Base-by-base conservation (phyloP, 2,113 vertebrate species). In the Centrocercus urophasianus region DNA sequence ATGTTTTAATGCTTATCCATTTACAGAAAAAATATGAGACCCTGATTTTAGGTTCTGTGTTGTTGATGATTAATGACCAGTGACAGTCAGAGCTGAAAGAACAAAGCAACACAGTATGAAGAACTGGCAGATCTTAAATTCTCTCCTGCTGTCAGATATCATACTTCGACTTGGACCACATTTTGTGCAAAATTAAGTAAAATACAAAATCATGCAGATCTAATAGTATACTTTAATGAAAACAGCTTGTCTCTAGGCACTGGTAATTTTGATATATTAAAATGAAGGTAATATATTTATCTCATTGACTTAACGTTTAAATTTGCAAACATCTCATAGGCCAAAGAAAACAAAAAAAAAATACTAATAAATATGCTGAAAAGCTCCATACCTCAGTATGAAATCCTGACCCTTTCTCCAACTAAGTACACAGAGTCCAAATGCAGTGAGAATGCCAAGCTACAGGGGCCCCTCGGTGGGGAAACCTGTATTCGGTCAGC, bases 331-430 rank as follows among this genome's bases (percentile, higher is more conserved):
- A 11, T 50, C 67, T 38, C 75, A 21, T 14, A 80, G 56, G 87
- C 87, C 93, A 95, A 93, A 91, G 91, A 84, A 94, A 89, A 85
- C 75, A 89, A 74, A 89, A 88, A 75, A 78, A 78, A 6, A 10
- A 38, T 38, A 38, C 86, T 91, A 89, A 88, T 89, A 95, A 95
- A 96, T 94, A 89, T 40, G 85, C 91, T 85, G 91, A 94, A 95
- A 96, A 95, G 8, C 91, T 95, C 94, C 94, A 47, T 94, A 95
- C 94, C 95, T 96, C 91, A 67, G 84, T 92, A 88, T 93, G 95
- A 96, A 95, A 95, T 96, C 94, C 96, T 93, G 95, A 96, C 95
- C 94, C 95, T 40, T 95, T 96, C 95, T 96, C 89, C 96, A 96
- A 81, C 90, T 93, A 93, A 96, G 95, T 92, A 96, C 92, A 96